Evolutionary conservation across 2,888 invertebrate species (phyloP).

Genomic region (Apamea anceps): DNA sequence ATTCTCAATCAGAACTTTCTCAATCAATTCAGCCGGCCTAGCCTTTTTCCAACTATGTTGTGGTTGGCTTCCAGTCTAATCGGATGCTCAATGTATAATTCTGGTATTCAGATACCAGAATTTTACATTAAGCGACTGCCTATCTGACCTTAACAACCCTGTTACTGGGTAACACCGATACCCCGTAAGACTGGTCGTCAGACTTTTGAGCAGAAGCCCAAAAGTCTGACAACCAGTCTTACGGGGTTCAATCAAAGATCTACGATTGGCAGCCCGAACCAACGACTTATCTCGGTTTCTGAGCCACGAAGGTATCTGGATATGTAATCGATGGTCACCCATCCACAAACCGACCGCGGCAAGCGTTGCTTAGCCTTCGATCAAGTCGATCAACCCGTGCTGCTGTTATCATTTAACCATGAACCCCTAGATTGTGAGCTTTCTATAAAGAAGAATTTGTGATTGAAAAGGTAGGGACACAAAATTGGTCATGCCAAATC

Average conservation of each 20-base stretch:
- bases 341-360: neutral
- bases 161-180: neutral
- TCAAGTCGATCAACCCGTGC: too few species aligned
- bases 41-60: neutral
- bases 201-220: too few species aligned
- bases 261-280: neutral
- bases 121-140: neutral
- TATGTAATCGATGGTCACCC: neutral
- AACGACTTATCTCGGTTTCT: too few species aligned
- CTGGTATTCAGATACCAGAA: too few species aligned
- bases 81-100: too few species aligned
- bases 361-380: neutral
- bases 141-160: neutral
- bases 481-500: conserved; percentile 14
- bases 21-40: neutral
- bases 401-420: neutral
- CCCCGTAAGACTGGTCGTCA: neutral
- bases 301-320: neutral
- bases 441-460: neutral
- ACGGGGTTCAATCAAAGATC: neutral
- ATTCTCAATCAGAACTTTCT: neutral
- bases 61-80: neutral
- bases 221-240: too few species aligned
- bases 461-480: neutral
- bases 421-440: neutral